phyloP scores from a whole-genome alignment of 2,113 vertebrate genomes.

The Probosciger aterrimus region DNA sequence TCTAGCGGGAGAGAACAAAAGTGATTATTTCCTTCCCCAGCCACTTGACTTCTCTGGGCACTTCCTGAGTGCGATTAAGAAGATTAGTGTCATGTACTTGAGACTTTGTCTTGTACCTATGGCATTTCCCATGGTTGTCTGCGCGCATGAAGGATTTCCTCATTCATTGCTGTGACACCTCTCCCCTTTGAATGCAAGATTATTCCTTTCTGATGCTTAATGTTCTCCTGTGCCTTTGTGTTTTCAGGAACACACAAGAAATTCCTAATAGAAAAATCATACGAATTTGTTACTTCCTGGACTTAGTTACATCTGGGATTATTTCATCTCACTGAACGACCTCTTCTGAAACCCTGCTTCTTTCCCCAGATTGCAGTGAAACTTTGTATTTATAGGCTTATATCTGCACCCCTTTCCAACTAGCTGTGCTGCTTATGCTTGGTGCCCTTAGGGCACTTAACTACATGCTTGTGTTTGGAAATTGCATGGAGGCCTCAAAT shows the following conservation, averaged over 20 bases:
- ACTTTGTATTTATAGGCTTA: not conserved
- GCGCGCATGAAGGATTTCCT: rapidly evolving
- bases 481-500: not conserved
- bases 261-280: not conserved
- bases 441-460: not conserved
- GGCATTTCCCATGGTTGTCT: not conserved
- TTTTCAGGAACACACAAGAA: not conserved
- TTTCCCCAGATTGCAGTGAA: not conserved
- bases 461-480: not conserved
- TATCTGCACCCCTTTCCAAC: not conserved
- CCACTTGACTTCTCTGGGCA: not conserved
- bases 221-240: not conserved
- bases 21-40: not conserved
- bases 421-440: not conserved
- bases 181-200: not conserved
- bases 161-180: not conserved
- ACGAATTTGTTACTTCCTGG: not conserved
- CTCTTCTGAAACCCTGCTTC: not conserved
- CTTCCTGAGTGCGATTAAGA: not conserved
- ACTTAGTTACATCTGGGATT: not conserved
- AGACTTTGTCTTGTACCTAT: slow-evolving; percentile 1
- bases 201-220: not conserved
- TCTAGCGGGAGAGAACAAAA: not conserved
- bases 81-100: slow-evolving; percentile 11
- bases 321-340: not conserved